Base-by-base conservation (phyloP, 2,113 vertebrate genomes). In the Chauna torquata region DNA sequence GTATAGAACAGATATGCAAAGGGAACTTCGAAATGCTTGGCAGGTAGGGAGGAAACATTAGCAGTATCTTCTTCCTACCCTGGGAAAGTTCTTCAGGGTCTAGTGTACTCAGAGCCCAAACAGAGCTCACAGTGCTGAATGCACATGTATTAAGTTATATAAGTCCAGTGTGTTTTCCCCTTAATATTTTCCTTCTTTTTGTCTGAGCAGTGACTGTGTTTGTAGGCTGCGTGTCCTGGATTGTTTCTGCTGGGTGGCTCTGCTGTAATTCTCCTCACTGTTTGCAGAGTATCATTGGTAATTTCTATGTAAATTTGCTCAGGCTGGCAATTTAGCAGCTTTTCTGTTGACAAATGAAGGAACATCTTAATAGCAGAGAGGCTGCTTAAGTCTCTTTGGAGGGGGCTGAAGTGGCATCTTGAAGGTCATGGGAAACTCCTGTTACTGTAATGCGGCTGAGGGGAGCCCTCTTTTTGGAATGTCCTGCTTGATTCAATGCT, bases 281-380 rank as follows among this genome's bases (percentile, higher is more conserved):
- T 98, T 97, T 98, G 90, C 94, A 93, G 91, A 97, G 70, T 86
- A 94, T 97, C 92, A 32, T 72, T 86, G 92, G 94, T 96, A 96
- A 97, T 97, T 97, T 97, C 95, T 97, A 95, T 98, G 97, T 96
- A 97, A 97, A 98, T 98, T 98, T 98, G 88, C 81, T 96, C 95
- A 94, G 86, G 52, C 92, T 96, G 95, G 92, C 97, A 97, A 97
- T 97, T 97, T 96, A 97, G 88, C 87, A 91, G 94, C 75, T 96
- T 97, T 98, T 97, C 84, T 97, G 86, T 97, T 98, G 96, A 98
- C 94, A 97, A 96, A 97, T 96, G 96, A 91, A 93, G 62, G 84
- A 96, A 82, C 65, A 91, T 97, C 93, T 95, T 95, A 96, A 94
- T 96, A 97, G 94, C 88, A 81, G 78, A 94, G 71, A 86, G 92